Evolutionary conservation across 2,113 vertebrate species (phyloP), one percentile per base, ranked within the genome.

Genomic region (Clarias batrachus): DNA sequence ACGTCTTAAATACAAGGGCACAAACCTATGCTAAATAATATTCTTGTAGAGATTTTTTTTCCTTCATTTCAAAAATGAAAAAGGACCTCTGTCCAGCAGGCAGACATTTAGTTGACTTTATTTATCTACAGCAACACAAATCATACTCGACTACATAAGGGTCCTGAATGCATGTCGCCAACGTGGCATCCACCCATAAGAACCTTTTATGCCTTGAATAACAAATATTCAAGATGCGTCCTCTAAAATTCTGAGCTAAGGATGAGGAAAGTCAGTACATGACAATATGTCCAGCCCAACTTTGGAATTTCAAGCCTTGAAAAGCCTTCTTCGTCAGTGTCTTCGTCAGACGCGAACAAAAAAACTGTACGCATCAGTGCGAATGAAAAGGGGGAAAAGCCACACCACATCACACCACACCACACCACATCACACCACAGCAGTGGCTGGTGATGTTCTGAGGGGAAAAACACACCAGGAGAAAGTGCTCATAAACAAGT

Each of bases 401-500:
- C 66, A 37, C 48, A 77, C 79, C 66, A 37, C 48, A 77, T 13
- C 52, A 52, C 74, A 77, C 5, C 76, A 37, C 78, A 60, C 25
- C 52, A 52, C 74, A 77, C 5, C 76, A 37, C 78, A 60, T 3
- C 78, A 81, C 57, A 79, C 14, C 27, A 33, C 48, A 30, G 30
- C 48, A 30, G 30, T 13, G 80, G 59, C 21, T 16, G 17, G 7
- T 41, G 59, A 76, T 76, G 37, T 65, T 7, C 56, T 54, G 16
- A 21, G 41, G 48, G 57, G 16, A 52, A 60, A 68, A 60, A 73
- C 86, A 86, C 83, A 82, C 48, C 48, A 65, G 90, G 66, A 37
- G 86, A 73, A 80, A 70, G 76, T 87, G 66, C 63, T 80, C 76
- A 78, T 85, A 82, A 77, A 74, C 70, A 62, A 77, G 57, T 73